These are phyloP conservation scores for Noctilio leporinus DNA, from an alignment of 2,113 vertebrate genomes.

Conservation along the genomic window DNA sequence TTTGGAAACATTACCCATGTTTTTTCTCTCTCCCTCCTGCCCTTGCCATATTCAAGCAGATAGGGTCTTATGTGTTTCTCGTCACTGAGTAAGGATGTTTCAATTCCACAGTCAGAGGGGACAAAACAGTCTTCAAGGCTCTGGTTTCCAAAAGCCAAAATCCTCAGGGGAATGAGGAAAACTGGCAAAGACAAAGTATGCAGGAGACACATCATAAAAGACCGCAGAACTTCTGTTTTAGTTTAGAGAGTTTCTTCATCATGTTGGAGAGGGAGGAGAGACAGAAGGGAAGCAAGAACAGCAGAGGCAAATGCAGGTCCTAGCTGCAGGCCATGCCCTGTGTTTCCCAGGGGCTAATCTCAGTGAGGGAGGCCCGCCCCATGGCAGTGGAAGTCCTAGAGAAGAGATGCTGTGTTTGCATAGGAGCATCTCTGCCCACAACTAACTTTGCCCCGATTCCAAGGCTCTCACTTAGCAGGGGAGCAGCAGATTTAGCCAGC, in stretches of 20 bases:
- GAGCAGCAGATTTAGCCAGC: background rate
- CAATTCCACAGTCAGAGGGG: background rate
- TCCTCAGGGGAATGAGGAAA: background rate
- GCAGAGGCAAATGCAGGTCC: background rate
- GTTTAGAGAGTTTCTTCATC: conserved; percentile 32
- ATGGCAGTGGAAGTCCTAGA: background rate
- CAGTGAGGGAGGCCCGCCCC: background rate
- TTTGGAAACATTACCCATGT: background rate
- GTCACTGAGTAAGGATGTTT: background rate
- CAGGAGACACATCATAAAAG: conserved; percentile 27
- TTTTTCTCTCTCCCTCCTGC: background rate
- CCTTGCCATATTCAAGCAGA: background rate
- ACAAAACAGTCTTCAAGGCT: background rate
- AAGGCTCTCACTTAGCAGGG: background rate
- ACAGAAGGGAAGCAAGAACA: background rate
- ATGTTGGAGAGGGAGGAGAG: background rate
- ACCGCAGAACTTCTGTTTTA: conserved; percentile 27
- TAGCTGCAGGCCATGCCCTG: background rate
- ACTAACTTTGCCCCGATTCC: background rate
- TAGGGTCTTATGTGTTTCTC: background rate
- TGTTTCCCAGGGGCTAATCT: background rate
- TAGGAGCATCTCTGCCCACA: background rate
- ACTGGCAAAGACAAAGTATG: background rate
- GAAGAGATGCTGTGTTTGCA: background rate
- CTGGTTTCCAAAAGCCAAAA: background rate